Percentiles rank a stretch among this genome's conserved stretches.
phyloP scores from a whole-genome alignment of 1,140 invertebrate species.

The Drosophila baimaii region DNA sequence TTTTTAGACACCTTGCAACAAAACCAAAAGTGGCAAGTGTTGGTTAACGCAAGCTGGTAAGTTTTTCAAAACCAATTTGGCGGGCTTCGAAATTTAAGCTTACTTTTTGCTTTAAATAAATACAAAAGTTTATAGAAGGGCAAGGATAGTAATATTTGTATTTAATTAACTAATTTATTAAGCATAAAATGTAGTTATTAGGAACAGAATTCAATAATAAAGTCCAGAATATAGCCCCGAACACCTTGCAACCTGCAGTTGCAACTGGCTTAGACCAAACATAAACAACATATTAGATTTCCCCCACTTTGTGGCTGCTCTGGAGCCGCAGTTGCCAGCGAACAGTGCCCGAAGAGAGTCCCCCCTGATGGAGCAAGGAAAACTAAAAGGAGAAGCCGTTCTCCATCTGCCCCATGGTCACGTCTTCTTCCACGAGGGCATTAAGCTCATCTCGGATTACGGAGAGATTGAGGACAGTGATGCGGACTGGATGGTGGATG shows the following conservation, averaged over 20 bases:
- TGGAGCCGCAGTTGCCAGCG: constrained; percentile 1
- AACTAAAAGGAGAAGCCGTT: constrained; percentile 8
- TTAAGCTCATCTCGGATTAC: constrained; percentile 48
- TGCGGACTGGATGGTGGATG: constrained; percentile 46
- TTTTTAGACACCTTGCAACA: too few relatives aligned
- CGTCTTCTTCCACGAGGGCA: constrained; percentile 50
- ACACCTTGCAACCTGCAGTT: not conserved
- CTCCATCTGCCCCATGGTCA: constrained; percentile 41
- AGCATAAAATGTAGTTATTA: not conserved
- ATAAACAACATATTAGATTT: constrained; percentile 25
- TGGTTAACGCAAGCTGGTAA: not conserved
- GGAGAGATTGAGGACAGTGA: constrained; percentile 54
- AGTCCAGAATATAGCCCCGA: not conserved
- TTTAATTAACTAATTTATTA: not conserved
- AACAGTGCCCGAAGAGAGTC: constrained; percentile 1
- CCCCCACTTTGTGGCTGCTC: not conserved
- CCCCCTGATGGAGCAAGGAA: constrained; percentile 7
- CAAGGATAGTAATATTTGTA: not conserved
- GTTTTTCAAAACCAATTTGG: not conserved
- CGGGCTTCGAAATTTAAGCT: not conserved
- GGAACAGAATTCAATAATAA: not conserved
- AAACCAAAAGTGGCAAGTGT: not conserved
- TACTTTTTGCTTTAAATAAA: not conserved
- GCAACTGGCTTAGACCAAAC: not conserved
- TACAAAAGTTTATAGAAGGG: not conserved